Percentiles rank a stretch among this genome's conserved stretches.
phyloP scores from a whole-genome alignment of 2,113 vertebrate genomes.

The Hoplias malabaricus region DNA sequence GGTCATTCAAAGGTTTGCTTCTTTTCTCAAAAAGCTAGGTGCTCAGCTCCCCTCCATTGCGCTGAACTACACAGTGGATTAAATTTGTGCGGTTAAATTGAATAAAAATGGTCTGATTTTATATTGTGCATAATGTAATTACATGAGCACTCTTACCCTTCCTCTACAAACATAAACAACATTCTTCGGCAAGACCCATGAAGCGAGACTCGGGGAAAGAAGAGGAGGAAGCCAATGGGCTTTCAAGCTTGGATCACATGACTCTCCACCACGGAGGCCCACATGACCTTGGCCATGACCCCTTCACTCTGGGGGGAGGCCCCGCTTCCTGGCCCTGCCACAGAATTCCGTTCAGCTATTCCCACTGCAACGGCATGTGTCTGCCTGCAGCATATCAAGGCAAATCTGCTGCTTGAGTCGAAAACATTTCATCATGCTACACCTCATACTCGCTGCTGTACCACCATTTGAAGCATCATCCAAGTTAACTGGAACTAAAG shows the following conservation, averaged over 20 bases:
- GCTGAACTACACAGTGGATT: neutral
- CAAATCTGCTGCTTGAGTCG: slow-evolving; percentile 15
- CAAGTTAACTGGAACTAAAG: neutral
- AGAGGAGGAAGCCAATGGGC: slow-evolving; percentile 30
- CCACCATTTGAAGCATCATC: neutral
- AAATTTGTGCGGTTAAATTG: slow-evolving; percentile 20
- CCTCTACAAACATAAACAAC: slow-evolving; percentile 29
- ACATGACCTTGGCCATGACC: slow-evolving; percentile 53
- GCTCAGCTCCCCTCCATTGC: neutral
- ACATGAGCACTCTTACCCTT: neutral
- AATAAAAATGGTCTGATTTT: slow-evolving; percentile 20
- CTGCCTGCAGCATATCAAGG: slow-evolving; percentile 38
- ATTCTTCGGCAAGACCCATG: slow-evolving; percentile 34
- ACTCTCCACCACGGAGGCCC: slow-evolving; percentile 32
- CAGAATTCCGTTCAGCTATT: slow-evolving; percentile 37
- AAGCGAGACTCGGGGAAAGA: slow-evolving; percentile 15
- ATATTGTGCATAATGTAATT: slow-evolving; percentile 9
- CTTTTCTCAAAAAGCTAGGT: neutral
- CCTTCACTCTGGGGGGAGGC: slow-evolving; percentile 23
- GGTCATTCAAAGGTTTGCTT: too few species aligned
- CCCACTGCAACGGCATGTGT: slow-evolving; percentile 23
- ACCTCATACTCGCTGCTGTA: neutral
- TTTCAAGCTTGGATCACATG: slow-evolving; percentile 38
- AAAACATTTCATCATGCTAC: neutral
- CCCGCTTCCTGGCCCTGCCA: slow-evolving; percentile 46